Conservation (phyloP, 2,888 invertebrate species). For the Norana najaformis region DNA sequence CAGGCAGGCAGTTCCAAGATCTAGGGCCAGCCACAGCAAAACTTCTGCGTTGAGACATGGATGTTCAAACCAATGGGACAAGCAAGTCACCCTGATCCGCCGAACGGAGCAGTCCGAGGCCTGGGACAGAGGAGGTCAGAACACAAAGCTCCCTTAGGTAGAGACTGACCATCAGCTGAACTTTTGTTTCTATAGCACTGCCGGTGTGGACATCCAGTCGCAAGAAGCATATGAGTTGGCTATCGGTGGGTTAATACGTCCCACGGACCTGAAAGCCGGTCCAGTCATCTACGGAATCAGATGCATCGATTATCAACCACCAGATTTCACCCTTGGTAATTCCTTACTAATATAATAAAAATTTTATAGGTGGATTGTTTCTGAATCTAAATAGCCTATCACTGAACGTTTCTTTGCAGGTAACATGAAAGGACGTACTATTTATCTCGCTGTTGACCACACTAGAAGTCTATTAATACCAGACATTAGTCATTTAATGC, state of each 20-base stretch:
- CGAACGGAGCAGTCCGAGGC: no score
- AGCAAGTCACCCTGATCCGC: no score
- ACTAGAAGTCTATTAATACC: neutral
- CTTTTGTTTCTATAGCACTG: constrained; percentile 48
- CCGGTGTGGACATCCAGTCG: constrained; percentile 80
- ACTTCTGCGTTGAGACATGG: no score
- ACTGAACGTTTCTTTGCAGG: neutral
- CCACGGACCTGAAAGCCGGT: constrained; percentile 68
- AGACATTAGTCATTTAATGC: no score
- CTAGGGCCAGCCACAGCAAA: no score
- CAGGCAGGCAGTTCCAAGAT: no score
- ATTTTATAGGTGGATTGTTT: no score
- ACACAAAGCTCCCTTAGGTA: no score
- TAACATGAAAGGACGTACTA: neutral
- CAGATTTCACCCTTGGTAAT: constrained; percentile 81
- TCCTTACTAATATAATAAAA: neutral
- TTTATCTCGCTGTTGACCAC: neutral
- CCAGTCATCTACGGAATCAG: constrained; percentile 84
- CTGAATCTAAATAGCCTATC: no score
- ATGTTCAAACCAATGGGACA: no score
- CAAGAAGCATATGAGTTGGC: constrained; percentile 89
- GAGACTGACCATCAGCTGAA: neutral
- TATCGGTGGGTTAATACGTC: constrained; percentile 78
- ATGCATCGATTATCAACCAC: constrained; percentile 78
- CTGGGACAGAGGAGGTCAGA: no score